These are phyloP conservation scores for Pomatostomus ruficeps DNA, from an alignment of 2,113 vertebrate genomes.

Conservation along the genomic window DNA sequence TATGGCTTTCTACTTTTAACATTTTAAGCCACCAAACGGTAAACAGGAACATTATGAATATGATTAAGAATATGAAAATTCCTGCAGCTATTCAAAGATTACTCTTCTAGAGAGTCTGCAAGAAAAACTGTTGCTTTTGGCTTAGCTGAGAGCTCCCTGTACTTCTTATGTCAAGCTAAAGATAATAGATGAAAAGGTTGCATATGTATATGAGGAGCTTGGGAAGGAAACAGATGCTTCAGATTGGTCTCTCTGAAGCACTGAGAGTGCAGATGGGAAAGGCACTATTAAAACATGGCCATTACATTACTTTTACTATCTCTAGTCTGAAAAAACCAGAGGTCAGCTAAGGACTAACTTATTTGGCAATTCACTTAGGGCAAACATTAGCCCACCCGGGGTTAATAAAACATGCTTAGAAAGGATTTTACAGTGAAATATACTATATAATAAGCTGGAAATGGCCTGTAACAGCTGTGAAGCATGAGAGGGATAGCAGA, in stretches of 20 bases:
- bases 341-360: background rate
- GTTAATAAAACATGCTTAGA: background rate
- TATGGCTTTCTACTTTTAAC: background rate
- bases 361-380: background rate
- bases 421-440: background rate
- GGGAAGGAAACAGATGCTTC: conserved; percentile 28
- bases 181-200: conserved; percentile 22
- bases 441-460: background rate
- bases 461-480: background rate
- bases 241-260: background rate
- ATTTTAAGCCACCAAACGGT: background rate
- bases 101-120: background rate
- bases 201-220: background rate
- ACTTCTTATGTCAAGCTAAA: conserved; percentile 14
- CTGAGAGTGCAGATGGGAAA: background rate
- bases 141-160: background rate
- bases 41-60: background rate
- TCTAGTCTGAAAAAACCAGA: background rate
- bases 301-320: background rate
- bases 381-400: background rate
- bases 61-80: background rate
- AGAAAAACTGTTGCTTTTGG: conserved; percentile 18
- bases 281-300: background rate
- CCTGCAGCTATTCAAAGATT: conserved; percentile 2
- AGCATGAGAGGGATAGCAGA: background rate